Base-by-base conservation (phyloP, 2,888 invertebrate genomes). In the Fissipunctia ypsillon region DNA sequence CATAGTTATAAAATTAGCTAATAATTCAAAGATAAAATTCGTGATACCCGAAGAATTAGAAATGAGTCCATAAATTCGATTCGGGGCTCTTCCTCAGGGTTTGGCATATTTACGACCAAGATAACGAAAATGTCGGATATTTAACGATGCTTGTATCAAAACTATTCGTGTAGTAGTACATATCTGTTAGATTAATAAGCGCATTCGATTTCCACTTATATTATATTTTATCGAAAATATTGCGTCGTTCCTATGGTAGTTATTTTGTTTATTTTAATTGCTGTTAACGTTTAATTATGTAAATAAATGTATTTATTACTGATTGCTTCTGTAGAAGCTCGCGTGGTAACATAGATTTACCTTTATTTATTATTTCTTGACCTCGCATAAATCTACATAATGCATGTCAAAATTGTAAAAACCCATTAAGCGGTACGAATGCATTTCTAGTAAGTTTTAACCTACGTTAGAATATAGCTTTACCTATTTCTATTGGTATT, bases 91-190 rank as follows among this genome's bases (percentile, higher is more conserved):
- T 89, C 86, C 87, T 82, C 76, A 52, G 79, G 80, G 87, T 84
- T 85, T 88, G 87, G 83, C 87, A 90, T 91, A 91, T 92, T 92
- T 92, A 92, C 90, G 87, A 87, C 56, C 69, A 1, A 88, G 92
- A 92, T 92, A 91, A 90, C 82, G 87, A 86, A 84, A 87, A 88
- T 88, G 87, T 84, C 85, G 83, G 88, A 84, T 88, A 86, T 90
- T 90, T 91, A 89, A 90, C 87, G 88, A 89, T 85, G 88, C 80
- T 85, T 88, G 83, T 87, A 88, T 90, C 82, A 76, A 75, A 85
- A 84, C 82, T 87, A 85, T 87, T 82, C 69, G 67, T 66, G 68
- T n/a, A n/a, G n/a, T n/a, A n/a, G n/a, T 73, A 83, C 50, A 61
- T 84, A 79, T 83, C 78, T 75, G 65, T 50, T 74, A 77, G 78